Evolutionary conservation across 2,113 vertebrate species (phyloP).

Genomic region (Xerus inauris): DNA sequence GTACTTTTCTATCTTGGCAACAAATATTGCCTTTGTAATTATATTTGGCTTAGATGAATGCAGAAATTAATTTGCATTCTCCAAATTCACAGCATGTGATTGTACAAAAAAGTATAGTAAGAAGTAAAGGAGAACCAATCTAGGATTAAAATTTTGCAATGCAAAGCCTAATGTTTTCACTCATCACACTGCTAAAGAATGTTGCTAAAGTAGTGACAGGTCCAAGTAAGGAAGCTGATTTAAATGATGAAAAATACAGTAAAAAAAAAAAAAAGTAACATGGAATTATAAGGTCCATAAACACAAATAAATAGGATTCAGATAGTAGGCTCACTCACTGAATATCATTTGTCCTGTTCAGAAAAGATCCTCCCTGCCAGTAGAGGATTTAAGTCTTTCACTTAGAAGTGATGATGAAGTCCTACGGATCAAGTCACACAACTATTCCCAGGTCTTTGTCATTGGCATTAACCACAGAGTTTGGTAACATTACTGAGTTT

Average conservation of each 20-base stretch:
- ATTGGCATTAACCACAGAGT: neutral
- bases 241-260: too few species aligned
- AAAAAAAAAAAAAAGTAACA: neutral
- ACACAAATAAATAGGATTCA: neutral
- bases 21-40: constrained; percentile 36
- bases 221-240: neutral
- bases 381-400: neutral
- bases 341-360: neutral
- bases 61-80: constrained; percentile 4
- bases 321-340: neutral
- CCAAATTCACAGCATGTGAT: neutral
- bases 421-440: neutral
- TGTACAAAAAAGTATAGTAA: neutral
- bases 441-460: neutral
- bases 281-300: neutral
- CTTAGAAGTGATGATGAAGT: neutral
- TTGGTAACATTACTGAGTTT: neutral
- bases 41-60: constrained; percentile 36
- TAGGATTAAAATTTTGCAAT: neutral
- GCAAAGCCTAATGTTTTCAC: neutral
- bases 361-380: neutral
- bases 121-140: neutral
- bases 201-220: neutral
- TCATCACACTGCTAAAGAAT: neutral
- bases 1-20: neutral